Conservation (phyloP, 1,140 invertebrate genomes). For the Penaeus japonicus region DNA sequence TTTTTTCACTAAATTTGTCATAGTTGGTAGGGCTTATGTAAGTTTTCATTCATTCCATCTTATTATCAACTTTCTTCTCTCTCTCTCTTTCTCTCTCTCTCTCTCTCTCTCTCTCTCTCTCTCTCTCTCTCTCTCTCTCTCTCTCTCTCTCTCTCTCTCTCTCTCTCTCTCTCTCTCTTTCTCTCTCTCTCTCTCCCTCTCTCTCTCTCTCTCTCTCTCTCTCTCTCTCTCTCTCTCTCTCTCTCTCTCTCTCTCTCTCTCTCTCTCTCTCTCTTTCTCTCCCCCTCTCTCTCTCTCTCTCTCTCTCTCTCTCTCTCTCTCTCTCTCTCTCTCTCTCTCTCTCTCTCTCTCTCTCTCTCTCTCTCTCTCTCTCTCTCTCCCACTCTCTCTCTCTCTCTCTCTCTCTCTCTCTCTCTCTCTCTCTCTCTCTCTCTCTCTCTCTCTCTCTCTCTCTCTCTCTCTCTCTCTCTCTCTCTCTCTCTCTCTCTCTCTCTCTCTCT, state of each 20-base stretch:
- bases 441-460: neutral
- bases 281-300: neutral
- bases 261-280: conserved; percentile 4
- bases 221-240: neutral
- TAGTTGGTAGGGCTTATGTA: too few species aligned
- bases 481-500: neutral
- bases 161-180: neutral
- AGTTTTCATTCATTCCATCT: too few species aligned
- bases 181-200: conserved; percentile 1
- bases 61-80: too few species aligned
- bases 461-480: neutral
- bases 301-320: conserved; percentile 3
- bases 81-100: too few species aligned
- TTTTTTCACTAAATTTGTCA: neutral
- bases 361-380: neutral
- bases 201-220: neutral
- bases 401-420: neutral
- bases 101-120: too few species aligned
- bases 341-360: neutral
- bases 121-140: too few species aligned
- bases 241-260: conserved; percentile 11
- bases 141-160: neutral
- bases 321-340: neutral
- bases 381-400: neutral
- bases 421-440: neutral